Percentiles rank a stretch among this genome's conserved stretches.
Conservation (phyloP, 2,113 vertebrate genomes). For the Percina caprodes region DNA sequence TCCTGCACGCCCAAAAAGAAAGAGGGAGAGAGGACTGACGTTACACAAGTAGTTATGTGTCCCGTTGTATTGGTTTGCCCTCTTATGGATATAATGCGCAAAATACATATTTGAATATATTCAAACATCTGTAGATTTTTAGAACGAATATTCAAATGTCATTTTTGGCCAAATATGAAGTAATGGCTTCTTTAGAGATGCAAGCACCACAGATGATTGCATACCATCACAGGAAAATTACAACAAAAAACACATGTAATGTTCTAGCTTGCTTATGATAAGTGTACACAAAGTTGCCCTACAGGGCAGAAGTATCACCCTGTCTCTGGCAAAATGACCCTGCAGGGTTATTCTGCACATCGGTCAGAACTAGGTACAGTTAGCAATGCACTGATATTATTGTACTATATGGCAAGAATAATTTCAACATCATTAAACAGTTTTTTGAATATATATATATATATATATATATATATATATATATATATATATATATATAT, state of each 20-base stretch:
- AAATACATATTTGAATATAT: no score
- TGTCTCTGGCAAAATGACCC: not conserved
- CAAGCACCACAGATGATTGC: not conserved
- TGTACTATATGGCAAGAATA: not conserved
- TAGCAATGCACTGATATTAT: not conserved
- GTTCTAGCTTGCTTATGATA: not conserved
- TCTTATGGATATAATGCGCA: no score
- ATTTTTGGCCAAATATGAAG: no score
- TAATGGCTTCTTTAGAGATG: no score
- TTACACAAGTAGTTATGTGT: no score
- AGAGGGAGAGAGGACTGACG: no score
- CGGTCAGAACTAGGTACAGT: not conserved
- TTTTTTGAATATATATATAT: not conserved
- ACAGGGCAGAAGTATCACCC: not conserved
- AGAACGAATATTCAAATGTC: no score
- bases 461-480: no score
- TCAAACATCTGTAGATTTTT: no score
- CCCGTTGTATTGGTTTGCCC: no score
- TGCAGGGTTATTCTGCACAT: constrained; percentile 5
- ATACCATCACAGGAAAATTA: not conserved
- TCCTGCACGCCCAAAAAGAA: no score
- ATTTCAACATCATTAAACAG: not conserved
- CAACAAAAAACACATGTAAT: not conserved
- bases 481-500: no score
- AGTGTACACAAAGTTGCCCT: not conserved